phyloP scores from a whole-genome alignment of 2,888 invertebrate species.

The Ryuthela nishihirai region DNA sequence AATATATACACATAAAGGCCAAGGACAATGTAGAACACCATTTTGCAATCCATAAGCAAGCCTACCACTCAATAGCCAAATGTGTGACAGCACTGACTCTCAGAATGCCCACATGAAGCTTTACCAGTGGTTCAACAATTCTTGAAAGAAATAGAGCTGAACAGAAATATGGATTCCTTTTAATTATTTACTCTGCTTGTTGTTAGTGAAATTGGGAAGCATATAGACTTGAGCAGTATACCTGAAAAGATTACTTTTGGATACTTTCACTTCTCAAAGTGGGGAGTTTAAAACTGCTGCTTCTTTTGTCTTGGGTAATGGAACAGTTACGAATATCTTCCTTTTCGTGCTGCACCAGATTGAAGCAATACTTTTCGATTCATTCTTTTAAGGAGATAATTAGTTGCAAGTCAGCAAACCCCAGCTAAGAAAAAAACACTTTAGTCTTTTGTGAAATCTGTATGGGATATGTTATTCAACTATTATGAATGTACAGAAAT shows the following conservation, averaged over 20 bases:
- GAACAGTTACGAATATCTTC: constrained; percentile 73
- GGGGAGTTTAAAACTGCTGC: constrained; percentile 98
- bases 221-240: constrained; percentile 79
- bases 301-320: constrained; percentile 78
- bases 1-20: too few relatives aligned
- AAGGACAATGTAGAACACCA: too few relatives aligned
- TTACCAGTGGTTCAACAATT: constrained; percentile 56
- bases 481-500: constrained; percentile 97
- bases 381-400: constrained; percentile 97
- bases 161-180: constrained; percentile 66
- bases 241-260: constrained; percentile 60
- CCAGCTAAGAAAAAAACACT: constrained; percentile 69
- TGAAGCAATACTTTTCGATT: constrained; percentile 89
- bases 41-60: constrained; percentile 56
- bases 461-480: constrained; percentile 88
- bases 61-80: constrained; percentile 93
- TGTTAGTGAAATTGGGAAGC: constrained; percentile 94
- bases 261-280: constrained; percentile 82
- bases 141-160: constrained; percentile 50
- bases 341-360: constrained; percentile 93
- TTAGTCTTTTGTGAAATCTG: constrained; percentile 58
- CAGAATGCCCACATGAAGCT: constrained; percentile 61
- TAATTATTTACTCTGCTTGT: constrained; percentile 90
- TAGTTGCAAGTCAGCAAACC: constrained; percentile 72
- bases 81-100: constrained; percentile 92